Percentiles rank a stretch among this genome's conserved stretches.
phyloP scores from a whole-genome alignment of 2,888 invertebrate genomes.

The Apodemia zela region DNA sequence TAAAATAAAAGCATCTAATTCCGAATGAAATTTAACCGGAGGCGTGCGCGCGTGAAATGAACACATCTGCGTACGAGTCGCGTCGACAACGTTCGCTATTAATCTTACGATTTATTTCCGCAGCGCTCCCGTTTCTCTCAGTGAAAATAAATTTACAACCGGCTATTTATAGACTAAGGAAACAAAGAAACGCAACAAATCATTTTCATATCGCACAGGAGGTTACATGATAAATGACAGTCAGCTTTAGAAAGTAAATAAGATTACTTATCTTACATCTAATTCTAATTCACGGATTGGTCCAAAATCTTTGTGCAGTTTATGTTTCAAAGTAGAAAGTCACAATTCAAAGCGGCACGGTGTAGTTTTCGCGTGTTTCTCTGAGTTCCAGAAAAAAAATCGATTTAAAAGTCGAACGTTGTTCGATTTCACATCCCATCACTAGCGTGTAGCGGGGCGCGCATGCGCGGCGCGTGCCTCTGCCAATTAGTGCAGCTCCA shows the following conservation, averaged over 20 bases:
- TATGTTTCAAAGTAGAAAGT: slow-evolving; percentile 22
- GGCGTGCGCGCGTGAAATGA: slow-evolving; percentile 17
- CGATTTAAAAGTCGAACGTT: slow-evolving; percentile 61
- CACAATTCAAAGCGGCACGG: slow-evolving; percentile 5
- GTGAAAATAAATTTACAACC: slow-evolving; percentile 54
- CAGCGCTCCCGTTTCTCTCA: slow-evolving; percentile 57
- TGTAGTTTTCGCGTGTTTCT: slow-evolving; percentile 24
- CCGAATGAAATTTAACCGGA: slow-evolving; percentile 9
- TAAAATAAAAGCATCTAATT: slow-evolving; percentile 13
- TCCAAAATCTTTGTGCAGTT: slow-evolving; percentile 13
- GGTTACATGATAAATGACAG: slow-evolving; percentile 38
- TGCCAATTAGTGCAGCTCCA: slow-evolving; percentile 79
- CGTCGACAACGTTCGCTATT: slow-evolving; percentile 43
- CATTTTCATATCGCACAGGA: slow-evolving; percentile 43
- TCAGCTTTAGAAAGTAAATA: slow-evolving; percentile 40
- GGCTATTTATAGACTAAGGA: slow-evolving; percentile 50
- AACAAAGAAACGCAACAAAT: slow-evolving; percentile 54
- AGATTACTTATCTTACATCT: slow-evolving; percentile 33
- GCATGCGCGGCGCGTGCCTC: slow-evolving; percentile 73
- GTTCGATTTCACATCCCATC: slow-evolving; percentile 76
- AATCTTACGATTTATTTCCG: slow-evolving; percentile 63
- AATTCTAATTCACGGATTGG: slow-evolving; percentile 31
- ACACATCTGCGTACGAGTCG: slow-evolving; percentile 23
- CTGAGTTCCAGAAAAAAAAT: slow-evolving; percentile 43
- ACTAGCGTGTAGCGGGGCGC: slow-evolving; percentile 59